These are phyloP conservation scores for Helicoverpa armigera DNA, from an alignment of 1,140 invertebrate genomes.

Conservation along the genomic window DNA sequence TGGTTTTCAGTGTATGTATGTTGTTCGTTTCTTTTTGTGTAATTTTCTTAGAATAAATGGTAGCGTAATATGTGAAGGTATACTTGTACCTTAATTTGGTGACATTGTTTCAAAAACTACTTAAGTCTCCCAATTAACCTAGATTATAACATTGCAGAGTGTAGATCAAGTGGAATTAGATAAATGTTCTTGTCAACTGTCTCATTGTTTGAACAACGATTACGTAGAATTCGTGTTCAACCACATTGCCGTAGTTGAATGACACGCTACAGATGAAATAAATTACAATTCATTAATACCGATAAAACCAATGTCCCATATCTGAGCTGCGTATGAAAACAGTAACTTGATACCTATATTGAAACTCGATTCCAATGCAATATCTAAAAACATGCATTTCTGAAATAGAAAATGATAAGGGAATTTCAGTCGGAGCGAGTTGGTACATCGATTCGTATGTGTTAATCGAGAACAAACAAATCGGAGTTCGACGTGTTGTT, in stretches of 20 bases:
- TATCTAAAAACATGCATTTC: constrained; percentile 7
- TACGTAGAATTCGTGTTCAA: background rate
- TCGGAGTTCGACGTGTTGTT: background rate
- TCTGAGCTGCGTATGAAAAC: background rate
- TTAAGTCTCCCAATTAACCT: background rate
- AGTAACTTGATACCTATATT: background rate
- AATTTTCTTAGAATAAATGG: no score
- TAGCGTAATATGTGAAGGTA: no score
- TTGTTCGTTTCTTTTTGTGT: no score
- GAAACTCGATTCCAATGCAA: background rate
- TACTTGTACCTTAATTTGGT: no score
- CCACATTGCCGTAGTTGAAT: no score
- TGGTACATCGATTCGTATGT: background rate
- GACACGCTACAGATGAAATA: no score
- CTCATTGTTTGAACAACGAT: background rate
- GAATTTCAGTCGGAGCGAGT: background rate
- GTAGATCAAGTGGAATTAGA: constrained; percentile 11
- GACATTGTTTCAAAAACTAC: no score
- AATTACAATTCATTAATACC: no score
- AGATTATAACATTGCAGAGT: background rate
- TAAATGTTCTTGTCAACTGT: background rate
- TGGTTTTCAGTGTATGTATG: no score
- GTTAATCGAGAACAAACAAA: background rate
- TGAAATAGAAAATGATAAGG: constrained; percentile 24
- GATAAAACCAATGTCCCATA: no score